phyloP scores from a whole-genome alignment of 2,797 vertebrate genomes.

The Micropoecilia bifurca region DNA sequence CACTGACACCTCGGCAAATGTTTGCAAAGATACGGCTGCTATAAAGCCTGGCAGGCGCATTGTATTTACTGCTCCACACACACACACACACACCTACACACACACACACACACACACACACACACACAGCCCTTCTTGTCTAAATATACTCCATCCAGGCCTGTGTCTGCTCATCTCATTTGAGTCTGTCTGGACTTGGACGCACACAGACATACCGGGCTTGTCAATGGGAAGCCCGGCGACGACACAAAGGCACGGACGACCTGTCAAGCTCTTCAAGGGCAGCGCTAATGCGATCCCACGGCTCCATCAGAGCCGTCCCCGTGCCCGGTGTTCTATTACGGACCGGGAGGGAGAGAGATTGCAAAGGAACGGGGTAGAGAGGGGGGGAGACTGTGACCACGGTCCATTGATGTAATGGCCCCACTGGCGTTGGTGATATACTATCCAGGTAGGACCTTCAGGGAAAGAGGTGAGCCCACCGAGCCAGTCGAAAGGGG shows the following conservation, averaged over 20 bases:
- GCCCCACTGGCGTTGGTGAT: constrained; percentile 66
- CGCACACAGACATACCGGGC: constrained; percentile 38
- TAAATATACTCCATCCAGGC: constrained; percentile 55
- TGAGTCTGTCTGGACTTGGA: constrained; percentile 31
- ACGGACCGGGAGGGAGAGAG: constrained; percentile 66
- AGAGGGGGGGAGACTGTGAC: constrained; percentile 51
- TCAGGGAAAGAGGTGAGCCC: constrained; percentile 29
- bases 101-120: constrained; percentile 35
- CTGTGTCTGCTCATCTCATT: constrained; percentile 53
- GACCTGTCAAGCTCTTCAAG: constrained; percentile 78
- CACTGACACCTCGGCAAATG: constrained; percentile 43
- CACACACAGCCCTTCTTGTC: constrained; percentile 31
- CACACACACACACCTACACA: constrained; percentile 33
- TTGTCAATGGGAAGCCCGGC: constrained; percentile 74
- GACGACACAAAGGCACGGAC: constrained; percentile 75
- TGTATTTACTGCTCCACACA: constrained; percentile 51
- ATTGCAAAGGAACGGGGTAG: constrained; percentile 46
- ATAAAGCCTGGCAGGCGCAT: constrained; percentile 50
- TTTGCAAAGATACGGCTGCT: constrained; percentile 46
- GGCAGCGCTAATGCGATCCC: constrained; percentile 81
- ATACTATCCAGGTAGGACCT: constrained; percentile 68
- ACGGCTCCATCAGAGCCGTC: constrained; percentile 79
- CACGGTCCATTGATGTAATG: constrained; percentile 72
- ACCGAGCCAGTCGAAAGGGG: constrained; percentile 7
- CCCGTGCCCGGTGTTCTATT: constrained; percentile 77